A percentile compares a stretch with the other conserved stretches of the same genome.
Conservation (phyloP, 2,888 invertebrate species). For the Lampropteryx suffumata region DNA sequence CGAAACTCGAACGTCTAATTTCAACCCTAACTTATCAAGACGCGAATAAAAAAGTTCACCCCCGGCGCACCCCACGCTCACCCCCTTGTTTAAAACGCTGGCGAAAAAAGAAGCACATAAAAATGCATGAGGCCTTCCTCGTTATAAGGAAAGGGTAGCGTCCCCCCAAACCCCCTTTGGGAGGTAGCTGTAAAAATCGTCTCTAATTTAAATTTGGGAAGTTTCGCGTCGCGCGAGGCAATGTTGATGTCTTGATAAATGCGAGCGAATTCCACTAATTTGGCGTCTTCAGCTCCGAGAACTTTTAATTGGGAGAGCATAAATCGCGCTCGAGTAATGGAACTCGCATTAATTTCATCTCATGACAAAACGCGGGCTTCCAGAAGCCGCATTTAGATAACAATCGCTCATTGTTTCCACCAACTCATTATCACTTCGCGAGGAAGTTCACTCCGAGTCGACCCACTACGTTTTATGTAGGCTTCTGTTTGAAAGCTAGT, state of each 20-base stretch:
- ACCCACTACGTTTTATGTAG: not conserved
- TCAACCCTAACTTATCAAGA: conserved; percentile 84
- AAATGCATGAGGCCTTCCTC: conserved; percentile 84
- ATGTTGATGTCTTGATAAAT: conserved; percentile 83
- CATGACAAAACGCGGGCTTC: conserved; percentile 68
- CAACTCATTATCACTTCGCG: conserved; percentile 21
- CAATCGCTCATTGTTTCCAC: conserved; percentile 74
- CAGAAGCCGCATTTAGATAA: conserved; percentile 68
- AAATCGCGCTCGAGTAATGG: conserved; percentile 73
- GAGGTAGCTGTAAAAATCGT: conserved; percentile 83
- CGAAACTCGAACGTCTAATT: conserved; percentile 84
- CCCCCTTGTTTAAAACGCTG: conserved; percentile 84
- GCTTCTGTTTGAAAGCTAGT: not conserved
- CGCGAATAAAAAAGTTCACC: conserved; percentile 83
- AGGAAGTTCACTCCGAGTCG: conserved; percentile 2
- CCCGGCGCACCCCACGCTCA: conserved; percentile 75
- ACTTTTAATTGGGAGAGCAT: conserved; percentile 81
- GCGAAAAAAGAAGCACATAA: conserved; percentile 84
- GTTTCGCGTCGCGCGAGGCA: conserved; percentile 77
- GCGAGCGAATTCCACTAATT: conserved; percentile 80
- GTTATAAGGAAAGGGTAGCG: conserved; percentile 84
- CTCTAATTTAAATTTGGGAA: conserved; percentile 84
- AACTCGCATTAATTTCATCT: conserved; percentile 71
- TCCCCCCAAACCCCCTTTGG: conserved; percentile 61
- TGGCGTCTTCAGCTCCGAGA: conserved; percentile 73